Evolutionary conservation across 1,140 invertebrate species (phyloP).

Genomic region (Brachystomella parvula): DNA sequence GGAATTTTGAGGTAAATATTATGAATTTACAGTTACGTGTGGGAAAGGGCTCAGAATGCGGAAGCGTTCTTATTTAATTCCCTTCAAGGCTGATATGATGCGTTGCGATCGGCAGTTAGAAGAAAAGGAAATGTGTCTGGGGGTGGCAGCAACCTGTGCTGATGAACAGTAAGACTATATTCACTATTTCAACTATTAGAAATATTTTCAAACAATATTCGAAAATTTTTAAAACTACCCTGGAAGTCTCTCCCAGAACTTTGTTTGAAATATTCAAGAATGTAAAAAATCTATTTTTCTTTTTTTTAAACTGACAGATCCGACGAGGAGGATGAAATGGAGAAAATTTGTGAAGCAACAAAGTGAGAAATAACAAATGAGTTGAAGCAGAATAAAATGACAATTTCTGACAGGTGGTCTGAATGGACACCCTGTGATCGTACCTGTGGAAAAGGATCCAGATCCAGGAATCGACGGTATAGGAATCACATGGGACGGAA

Average conservation of each 20-base stretch:
- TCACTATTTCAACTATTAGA: conserved; percentile 30
- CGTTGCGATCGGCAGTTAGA: conserved; percentile 45
- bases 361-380: conserved; percentile 20
- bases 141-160: conserved; percentile 56
- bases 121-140: conserved; percentile 48
- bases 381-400: background rate
- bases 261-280: too few species aligned
- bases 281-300: too few species aligned
- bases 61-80: conserved; percentile 46
- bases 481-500: conserved; percentile 46
- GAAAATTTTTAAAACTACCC: too few species aligned
- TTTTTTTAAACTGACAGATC: conserved; percentile 12
- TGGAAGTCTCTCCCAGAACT: too few species aligned
- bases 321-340: conserved; percentile 28
- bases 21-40: conserved; percentile 42
- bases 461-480: conserved; percentile 47
- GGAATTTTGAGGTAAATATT: background rate
- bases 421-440: conserved; percentile 52
- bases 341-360: conserved; percentile 45
- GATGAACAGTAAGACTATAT: conserved; percentile 38
- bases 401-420: conserved; percentile 44
- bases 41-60: conserved; percentile 48
- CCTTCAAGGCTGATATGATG: conserved; percentile 47
- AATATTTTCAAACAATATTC: background rate
- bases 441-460: conserved; percentile 51